A percentile compares a stretch with the other conserved stretches of the same genome.
These are phyloP conservation scores for Rousettus madagascariensis DNA, from an alignment of 2,797 vertebrate genomes.

Conservation along the genomic window DNA sequence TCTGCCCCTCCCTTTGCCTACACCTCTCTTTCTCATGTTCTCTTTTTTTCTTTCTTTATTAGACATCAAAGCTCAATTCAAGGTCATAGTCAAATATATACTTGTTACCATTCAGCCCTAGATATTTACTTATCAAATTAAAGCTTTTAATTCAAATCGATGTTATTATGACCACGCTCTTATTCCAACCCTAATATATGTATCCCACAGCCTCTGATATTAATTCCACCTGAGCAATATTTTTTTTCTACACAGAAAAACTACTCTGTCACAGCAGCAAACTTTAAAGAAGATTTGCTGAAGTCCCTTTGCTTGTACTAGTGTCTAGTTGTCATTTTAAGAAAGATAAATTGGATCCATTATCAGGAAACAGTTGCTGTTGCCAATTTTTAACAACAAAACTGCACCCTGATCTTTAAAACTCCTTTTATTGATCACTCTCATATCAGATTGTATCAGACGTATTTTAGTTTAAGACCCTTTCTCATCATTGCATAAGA, in stretches of 20 bases:
- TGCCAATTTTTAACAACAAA: slow-evolving; percentile 75
- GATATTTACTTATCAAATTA: background rate
- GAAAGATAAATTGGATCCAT: slow-evolving; percentile 72
- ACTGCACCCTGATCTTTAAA: slow-evolving; percentile 77
- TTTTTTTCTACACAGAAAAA: slow-evolving; percentile 58
- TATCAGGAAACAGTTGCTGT: slow-evolving; percentile 72
- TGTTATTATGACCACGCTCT: background rate
- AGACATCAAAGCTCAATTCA: background rate
- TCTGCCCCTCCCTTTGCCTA: background rate
- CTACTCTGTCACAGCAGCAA: slow-evolving; percentile 55
- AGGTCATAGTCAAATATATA: background rate
- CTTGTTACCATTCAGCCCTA: background rate
- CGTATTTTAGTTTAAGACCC: slow-evolving; percentile 63
- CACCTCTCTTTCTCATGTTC: background rate
- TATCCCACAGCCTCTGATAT: background rate
- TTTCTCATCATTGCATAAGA: slow-evolving; percentile 74
- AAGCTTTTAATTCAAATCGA: background rate
- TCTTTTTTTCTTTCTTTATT: background rate
- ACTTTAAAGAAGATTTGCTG: slow-evolving; percentile 76
- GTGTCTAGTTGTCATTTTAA: slow-evolving; percentile 73
- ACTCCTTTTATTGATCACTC: slow-evolving; percentile 77
- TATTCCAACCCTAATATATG: background rate
- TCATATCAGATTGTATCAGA: slow-evolving; percentile 72
- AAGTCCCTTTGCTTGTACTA: slow-evolving; percentile 68
- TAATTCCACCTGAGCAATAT: background rate